Percentiles rank a stretch among this genome's conserved stretches.
Evolutionary conservation across 1,140 invertebrate species (phyloP).

Genomic region (Radopholus similis): DNA sequence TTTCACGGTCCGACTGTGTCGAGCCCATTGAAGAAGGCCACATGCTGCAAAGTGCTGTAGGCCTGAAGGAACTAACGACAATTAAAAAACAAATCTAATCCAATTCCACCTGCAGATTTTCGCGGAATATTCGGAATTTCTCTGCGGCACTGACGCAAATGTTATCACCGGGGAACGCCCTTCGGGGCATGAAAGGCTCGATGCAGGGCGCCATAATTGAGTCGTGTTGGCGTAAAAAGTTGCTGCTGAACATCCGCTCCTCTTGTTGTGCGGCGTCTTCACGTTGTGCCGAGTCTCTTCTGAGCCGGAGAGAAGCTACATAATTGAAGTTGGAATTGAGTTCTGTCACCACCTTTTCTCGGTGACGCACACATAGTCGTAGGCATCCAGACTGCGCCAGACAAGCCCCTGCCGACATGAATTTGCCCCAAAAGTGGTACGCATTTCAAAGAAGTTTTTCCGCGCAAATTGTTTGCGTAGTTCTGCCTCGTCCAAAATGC

Average conservation of each 20-base stretch:
- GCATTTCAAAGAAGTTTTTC: slow-evolving; percentile 28
- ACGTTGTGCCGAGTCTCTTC: slow-evolving; percentile 6
- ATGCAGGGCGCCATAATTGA: slow-evolving; percentile 8
- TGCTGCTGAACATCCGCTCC: neutral
- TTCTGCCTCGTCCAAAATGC: slow-evolving; percentile 25
- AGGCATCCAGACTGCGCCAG: slow-evolving; percentile 46
- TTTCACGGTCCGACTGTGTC: slow-evolving; percentile 44
- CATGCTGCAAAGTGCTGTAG: slow-evolving; percentile 37
- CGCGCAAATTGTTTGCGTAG: slow-evolving; percentile 26
- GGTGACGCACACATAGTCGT: slow-evolving; percentile 52
- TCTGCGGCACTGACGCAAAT: slow-evolving; percentile 35
- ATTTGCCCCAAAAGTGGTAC: slow-evolving; percentile 45
- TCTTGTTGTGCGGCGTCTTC: neutral
- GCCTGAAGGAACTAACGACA: neutral
- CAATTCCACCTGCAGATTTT: slow-evolving; percentile 33
- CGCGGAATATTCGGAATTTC: slow-evolving; percentile 25
- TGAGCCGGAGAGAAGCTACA: neutral
- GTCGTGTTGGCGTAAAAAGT: slow-evolving; percentile 16
- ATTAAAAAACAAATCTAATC: neutral
- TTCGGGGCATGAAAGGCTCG: slow-evolving; percentile 28
- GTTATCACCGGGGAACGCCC: slow-evolving; percentile 35
- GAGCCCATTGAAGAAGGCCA: slow-evolving; percentile 49
- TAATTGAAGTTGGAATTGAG: neutral
- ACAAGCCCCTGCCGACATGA: slow-evolving; percentile 33
- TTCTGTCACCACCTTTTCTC: slow-evolving; percentile 29